These are phyloP conservation scores for Lycophotia porphyrea DNA, from an alignment of 2,888 invertebrate species.

Conservation along the genomic window DNA sequence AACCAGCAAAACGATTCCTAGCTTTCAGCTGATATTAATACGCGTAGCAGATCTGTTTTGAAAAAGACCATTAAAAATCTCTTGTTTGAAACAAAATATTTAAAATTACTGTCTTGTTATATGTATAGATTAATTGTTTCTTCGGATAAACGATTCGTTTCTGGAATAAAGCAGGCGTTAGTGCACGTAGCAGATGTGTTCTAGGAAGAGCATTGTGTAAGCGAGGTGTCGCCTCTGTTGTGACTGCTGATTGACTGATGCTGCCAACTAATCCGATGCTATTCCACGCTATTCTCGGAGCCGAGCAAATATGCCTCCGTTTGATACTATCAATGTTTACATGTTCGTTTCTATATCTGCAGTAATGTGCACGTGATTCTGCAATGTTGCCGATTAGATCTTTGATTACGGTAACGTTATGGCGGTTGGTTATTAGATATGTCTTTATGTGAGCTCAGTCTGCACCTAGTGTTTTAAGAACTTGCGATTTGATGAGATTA, in stretches of 20 bases:
- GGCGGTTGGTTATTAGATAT: constrained; percentile 40
- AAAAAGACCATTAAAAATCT: constrained; percentile 70
- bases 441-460: constrained; percentile 23
- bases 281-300: constrained; percentile 71
- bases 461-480: constrained; percentile 10
- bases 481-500: background rate
- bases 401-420: constrained; percentile 51
- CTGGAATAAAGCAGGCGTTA: constrained; percentile 20
- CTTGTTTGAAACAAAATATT: background rate
- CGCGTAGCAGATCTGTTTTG: constrained; percentile 71
- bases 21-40: background rate
- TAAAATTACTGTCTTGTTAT: too few species aligned
- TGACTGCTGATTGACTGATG: constrained; percentile 88
- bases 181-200: constrained; percentile 69
- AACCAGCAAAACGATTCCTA: background rate
- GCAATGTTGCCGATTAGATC: constrained; percentile 53
- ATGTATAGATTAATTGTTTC: too few species aligned
- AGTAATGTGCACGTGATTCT: constrained; percentile 51
- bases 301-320: constrained; percentile 64
- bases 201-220: constrained; percentile 76
- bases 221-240: constrained; percentile 78
- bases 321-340: constrained; percentile 66
- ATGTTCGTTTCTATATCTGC: constrained; percentile 52
- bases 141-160: constrained; percentile 5
- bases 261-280: constrained; percentile 71